Conservation (phyloP, 2,113 vertebrate species). For the Gallinago media region DNA sequence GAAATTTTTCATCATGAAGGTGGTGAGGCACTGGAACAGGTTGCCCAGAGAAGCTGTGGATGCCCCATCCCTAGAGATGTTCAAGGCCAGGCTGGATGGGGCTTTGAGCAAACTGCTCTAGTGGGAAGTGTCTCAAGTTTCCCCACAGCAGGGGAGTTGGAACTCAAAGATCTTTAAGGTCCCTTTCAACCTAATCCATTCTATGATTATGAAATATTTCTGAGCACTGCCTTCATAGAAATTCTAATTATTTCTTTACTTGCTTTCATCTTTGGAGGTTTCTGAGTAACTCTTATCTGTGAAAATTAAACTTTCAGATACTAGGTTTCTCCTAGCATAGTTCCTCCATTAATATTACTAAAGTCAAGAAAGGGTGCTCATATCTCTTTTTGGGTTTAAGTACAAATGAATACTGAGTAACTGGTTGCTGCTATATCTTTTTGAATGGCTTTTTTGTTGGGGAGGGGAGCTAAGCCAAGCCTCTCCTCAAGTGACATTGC, state of each 20-base stretch:
- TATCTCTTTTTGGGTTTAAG: background rate
- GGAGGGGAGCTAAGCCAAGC: background rate
- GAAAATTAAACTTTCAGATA: background rate
- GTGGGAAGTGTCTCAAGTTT: background rate
- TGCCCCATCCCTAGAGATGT: background rate
- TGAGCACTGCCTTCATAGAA: background rate
- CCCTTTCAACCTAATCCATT: background rate
- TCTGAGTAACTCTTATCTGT: background rate
- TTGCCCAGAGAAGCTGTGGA: background rate
- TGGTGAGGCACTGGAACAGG: background rate
- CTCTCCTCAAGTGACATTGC: background rate
- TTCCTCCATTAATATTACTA: background rate
- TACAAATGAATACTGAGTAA: background rate
- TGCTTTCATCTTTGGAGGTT: background rate
- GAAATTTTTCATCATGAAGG: background rate
- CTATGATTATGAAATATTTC: background rate
- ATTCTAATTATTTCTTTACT: background rate
- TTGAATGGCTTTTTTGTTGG: background rate
- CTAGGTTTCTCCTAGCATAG: background rate
- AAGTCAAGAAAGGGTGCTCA: background rate
- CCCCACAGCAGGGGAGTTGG: background rate
- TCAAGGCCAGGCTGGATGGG: background rate
- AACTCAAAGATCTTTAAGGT: background rate
- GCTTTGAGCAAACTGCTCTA: background rate
- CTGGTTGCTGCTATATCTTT: background rate